These are phyloP conservation scores for Symphodus melops DNA, from an alignment of 2,113 vertebrate species.

Conservation along the genomic window DNA sequence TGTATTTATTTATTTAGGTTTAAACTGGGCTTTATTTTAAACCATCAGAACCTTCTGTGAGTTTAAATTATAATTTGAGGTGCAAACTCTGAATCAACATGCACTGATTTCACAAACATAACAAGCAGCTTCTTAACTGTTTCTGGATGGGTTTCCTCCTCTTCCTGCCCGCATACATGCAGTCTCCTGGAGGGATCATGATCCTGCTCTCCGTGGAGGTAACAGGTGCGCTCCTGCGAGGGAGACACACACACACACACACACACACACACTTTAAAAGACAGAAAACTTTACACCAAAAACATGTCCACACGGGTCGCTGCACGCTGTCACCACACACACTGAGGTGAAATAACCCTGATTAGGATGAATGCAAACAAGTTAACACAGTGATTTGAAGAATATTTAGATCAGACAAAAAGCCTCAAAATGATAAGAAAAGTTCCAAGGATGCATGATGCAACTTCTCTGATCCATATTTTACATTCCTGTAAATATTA, in stretches of 20 bases:
- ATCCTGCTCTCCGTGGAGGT: conserved; percentile 80
- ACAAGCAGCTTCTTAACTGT: conserved; percentile 86
- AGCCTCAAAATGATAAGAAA: not conserved
- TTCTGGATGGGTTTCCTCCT: conserved; percentile 95
- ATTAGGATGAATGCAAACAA: not conserved
- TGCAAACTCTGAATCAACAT: not conserved
- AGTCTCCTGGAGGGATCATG: conserved; percentile 96
- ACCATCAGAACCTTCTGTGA: not conserved
- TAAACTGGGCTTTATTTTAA: not conserved
- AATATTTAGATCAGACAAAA: not conserved
- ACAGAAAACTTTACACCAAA: conserved; percentile 3
- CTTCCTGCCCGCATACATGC: conserved; percentile 94
- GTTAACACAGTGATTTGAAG: not conserved
- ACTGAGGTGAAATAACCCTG: not conserved
- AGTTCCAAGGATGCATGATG: not conserved
- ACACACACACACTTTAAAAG: conserved; percentile 43
- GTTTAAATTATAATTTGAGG: not conserved
- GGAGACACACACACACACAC: conserved; percentile 19
- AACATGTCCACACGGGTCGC: not conserved
- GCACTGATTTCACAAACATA: not conserved
- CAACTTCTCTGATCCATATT: conserved; percentile 5
- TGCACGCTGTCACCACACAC: not conserved
- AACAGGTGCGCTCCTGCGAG: conserved; percentile 80
- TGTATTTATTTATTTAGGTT: too few species aligned
- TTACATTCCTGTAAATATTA: not conserved